Base-by-base conservation (phyloP, 2,888 invertebrate species). In the Mythimna albipuncta region DNA sequence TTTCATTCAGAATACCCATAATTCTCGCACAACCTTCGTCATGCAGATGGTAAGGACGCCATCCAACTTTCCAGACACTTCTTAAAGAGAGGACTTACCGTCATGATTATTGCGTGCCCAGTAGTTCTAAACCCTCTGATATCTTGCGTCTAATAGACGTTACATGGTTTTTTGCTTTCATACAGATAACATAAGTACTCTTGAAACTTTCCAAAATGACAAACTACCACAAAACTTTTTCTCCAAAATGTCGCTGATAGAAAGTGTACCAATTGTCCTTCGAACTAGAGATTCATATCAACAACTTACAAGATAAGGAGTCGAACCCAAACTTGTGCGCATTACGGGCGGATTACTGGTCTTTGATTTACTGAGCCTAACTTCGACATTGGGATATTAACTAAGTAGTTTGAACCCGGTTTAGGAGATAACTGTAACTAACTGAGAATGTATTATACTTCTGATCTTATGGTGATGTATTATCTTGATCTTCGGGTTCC, bases 321-420 rank as follows among this genome's bases (percentile, higher is more conserved):
- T 77, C 64, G 44, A 82, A 71, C 57, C 68, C 26, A 63, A 83
- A 84, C 78, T 85, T 82, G 72, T 62, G 63, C 54, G 66, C 64
- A 69, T 85, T 77, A 69, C 62, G 35, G 32, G 35, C 38, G 77
- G 83, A 80, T 84, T 80, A 84, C 69, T 83, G 57, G 61, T 72
- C 67, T 74, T 85, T 84, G 85, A 84, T 83, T 85, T 85, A 85
- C 59, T 52, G 70, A 19, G 52, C 32, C 47, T 26, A 71, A 82
- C 73, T 84, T 85, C 44, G 64, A 59, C 64, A 65, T 66, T 26
- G 58, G 65, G 85, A 69, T 79, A 71, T 72, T 72, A 79, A 63
- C 55, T 71, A 47, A 70, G 62, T 65, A 76, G 80, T 83, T 75
- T 75, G 64, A 82, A 78, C 82, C 44, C 10, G 69, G 83, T 72